Evolutionary conservation across 2,888 invertebrate genomes (phyloP).

Genomic region (Neria commutata): DNA sequence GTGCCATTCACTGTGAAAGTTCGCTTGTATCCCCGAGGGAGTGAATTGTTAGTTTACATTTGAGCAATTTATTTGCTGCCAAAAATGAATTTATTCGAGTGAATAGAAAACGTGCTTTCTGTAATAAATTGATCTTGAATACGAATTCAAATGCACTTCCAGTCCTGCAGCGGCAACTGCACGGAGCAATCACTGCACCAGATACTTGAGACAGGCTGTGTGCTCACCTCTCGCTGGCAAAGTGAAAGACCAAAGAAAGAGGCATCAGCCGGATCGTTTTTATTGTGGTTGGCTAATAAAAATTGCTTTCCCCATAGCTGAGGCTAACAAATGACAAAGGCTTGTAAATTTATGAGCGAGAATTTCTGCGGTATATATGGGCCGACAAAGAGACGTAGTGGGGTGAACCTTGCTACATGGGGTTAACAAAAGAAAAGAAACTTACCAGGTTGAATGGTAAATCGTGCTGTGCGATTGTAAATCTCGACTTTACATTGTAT

Average conservation of each 20-base stretch:
- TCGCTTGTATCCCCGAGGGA: slow-evolving; percentile 18
- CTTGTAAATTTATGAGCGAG: slow-evolving; percentile 51
- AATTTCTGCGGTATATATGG: slow-evolving; percentile 18
- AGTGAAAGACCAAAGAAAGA: slow-evolving; percentile 13
- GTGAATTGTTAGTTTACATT: slow-evolving; percentile 21
- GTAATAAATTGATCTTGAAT: slow-evolving; percentile 49
- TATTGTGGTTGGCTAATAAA: slow-evolving; percentile 2
- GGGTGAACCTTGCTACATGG: neutral
- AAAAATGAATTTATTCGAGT: slow-evolving; percentile 35
- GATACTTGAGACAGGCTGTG: slow-evolving; percentile 27
- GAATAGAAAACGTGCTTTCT: slow-evolving; percentile 52
- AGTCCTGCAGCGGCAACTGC: too few species aligned
- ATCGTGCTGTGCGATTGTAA: slow-evolving; percentile 1
- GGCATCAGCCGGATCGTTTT: neutral
- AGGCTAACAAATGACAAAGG: slow-evolving; percentile 46
- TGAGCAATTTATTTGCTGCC: slow-evolving; percentile 36
- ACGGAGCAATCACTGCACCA: neutral
- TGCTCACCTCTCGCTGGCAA: slow-evolving; percentile 34
- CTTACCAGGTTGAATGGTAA: neutral
- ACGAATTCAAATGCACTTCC: neutral
- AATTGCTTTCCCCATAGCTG: neutral
- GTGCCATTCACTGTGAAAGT: slow-evolving; percentile 20
- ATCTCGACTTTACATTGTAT: neutral
- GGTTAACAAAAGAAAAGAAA: neutral
- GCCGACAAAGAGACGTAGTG: too few species aligned